Evolutionary conservation across 2,888 invertebrate species (phyloP).

Genomic region (Buathra laborator): DNA sequence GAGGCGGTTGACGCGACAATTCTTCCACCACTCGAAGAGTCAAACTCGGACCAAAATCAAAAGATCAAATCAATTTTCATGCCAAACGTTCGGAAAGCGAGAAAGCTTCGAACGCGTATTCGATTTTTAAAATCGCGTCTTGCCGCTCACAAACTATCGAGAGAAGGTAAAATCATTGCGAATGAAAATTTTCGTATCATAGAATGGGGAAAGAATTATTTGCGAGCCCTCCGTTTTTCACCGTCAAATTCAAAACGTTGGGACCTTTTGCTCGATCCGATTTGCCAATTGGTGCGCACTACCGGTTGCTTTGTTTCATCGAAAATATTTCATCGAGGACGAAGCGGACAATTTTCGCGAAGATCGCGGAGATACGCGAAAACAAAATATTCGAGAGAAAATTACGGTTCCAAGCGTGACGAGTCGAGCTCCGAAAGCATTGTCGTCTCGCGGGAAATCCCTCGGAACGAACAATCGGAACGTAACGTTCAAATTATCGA

Average conservation of each 20-base stretch:
- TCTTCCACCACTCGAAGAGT: background rate
- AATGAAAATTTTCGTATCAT: conserved; percentile 31
- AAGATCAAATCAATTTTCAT: background rate
- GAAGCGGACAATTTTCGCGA: conserved; percentile 4
- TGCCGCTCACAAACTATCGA: conserved; percentile 20
- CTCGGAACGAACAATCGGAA: conserved; percentile 31
- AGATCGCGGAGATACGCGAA: conserved; percentile 40
- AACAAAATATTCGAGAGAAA: conserved; percentile 4
- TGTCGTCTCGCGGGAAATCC: conserved; percentile 9
- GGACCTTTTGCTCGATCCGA: too few species aligned
- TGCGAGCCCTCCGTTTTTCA: conserved; percentile 24
- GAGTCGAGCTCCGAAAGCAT: background rate
- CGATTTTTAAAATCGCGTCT: conserved; percentile 36
- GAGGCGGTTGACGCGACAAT: background rate
- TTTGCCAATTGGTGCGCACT: too few species aligned
- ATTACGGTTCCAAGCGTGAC: background rate
- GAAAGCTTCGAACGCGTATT: conserved; percentile 26
- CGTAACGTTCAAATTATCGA: conserved; percentile 24
- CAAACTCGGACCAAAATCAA: background rate
- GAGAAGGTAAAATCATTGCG: background rate
- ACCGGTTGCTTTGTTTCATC: too few species aligned
- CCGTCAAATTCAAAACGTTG: background rate
- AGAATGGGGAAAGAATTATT: conserved; percentile 33
- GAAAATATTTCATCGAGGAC: background rate
- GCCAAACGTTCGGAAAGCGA: conserved; percentile 11